Conservation (phyloP, 2,888 invertebrate species). For the Thera obeliscata region DNA sequence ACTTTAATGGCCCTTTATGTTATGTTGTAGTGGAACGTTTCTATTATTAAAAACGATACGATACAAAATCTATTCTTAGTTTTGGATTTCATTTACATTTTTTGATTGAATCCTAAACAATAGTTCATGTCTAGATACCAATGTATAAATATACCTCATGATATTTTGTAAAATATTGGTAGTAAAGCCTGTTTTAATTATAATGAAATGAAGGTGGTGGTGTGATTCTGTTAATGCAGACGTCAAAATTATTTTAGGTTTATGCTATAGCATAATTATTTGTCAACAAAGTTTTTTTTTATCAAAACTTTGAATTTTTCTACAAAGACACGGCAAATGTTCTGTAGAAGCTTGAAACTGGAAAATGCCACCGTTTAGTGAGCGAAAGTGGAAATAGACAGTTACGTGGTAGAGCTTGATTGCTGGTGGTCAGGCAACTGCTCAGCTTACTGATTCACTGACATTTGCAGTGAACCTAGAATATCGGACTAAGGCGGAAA, state of each 20-base stretch:
- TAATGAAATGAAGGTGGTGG: no score
- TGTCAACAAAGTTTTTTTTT: no score
- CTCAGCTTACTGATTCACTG: conserved; percentile 21
- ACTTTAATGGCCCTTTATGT: conserved; percentile 77
- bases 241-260: no score
- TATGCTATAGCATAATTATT: no score
- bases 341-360: not conserved
- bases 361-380: conserved; percentile 17
- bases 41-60: conserved; percentile 44
- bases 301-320: no score
- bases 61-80: not conserved
- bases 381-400: conserved; percentile 19
- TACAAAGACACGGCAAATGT: not conserved
- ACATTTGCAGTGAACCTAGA: not conserved
- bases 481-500: not conserved
- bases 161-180: no score
- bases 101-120: no score
- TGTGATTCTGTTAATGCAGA: no score
- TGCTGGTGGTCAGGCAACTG: conserved; percentile 20
- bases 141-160: no score
- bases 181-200: no score
- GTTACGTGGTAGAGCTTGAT: conserved; percentile 17
- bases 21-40: conserved; percentile 66
- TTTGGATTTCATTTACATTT: not conserved
- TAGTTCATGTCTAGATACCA: no score